Evolutionary conservation across 2,113 vertebrate species (phyloP).

Genomic region (Albula goreensis): DNA sequence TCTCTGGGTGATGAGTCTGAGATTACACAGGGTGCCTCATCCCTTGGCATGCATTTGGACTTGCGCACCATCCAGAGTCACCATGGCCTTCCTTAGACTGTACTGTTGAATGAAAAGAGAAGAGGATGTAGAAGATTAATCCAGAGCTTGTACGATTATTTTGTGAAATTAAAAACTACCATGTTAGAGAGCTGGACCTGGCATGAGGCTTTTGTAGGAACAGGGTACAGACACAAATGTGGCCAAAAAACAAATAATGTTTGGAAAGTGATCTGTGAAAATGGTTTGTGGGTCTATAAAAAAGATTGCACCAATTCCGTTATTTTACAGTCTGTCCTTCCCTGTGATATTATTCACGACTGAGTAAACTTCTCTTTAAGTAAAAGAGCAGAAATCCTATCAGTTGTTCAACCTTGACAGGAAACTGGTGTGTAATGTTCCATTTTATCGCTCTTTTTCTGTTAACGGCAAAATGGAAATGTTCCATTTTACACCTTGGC

Average conservation of each 20-base stretch:
- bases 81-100: background rate
- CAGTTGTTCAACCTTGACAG: conserved; percentile 37
- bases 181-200: conserved; percentile 13
- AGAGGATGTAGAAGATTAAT: background rate
- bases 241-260: background rate
- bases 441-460: conserved; percentile 34
- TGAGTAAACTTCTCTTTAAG: conserved; percentile 16
- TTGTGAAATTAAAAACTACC: conserved; percentile 29
- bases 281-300: conserved; percentile 30
- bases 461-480: conserved; percentile 25
- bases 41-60: conserved; percentile 17
- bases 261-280: conserved; percentile 27
- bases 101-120: background rate
- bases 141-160: conserved; percentile 17
- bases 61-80: conserved; percentile 30
- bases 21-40: conserved; percentile 46
- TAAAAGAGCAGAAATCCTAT: conserved; percentile 18
- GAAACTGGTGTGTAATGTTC: conserved; percentile 26
- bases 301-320: conserved; percentile 18
- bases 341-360: conserved; percentile 10
- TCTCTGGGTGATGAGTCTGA: conserved; percentile 41
- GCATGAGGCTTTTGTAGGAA: conserved; percentile 12
- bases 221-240: conserved; percentile 8
- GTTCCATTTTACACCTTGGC: conserved; percentile 29
- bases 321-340: conserved; percentile 29